Conservation (phyloP, 2,113 vertebrate genomes). For the Silurus glanis region DNA sequence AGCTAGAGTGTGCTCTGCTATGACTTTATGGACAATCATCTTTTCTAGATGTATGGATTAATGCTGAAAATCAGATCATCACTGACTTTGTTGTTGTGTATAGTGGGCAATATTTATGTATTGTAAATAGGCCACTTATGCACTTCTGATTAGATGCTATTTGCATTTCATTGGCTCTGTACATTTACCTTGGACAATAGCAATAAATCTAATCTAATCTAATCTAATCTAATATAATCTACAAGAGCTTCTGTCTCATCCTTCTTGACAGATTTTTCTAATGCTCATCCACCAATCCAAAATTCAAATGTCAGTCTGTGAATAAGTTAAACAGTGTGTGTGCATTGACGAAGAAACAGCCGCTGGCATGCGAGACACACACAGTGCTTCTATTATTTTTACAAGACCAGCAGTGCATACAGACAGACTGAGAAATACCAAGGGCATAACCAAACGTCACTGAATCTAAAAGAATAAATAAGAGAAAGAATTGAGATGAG, state of each 20-base stretch:
- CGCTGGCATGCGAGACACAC: not conserved
- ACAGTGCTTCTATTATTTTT: constrained; percentile 64
- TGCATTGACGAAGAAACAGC: constrained; percentile 5
- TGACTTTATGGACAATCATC: not conserved
- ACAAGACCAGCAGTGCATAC: constrained; percentile 45
- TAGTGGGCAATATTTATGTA: too few relatives aligned
- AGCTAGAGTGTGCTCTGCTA: not conserved
- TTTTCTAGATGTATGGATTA: not conserved
- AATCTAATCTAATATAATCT: too few relatives aligned
- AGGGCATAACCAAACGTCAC: constrained; percentile 53
- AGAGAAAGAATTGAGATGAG: not conserved
- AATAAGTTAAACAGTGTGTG: constrained; percentile 5
- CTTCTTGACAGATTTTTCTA: not conserved
- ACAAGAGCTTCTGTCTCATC: constrained; percentile 4
- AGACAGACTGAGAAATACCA: constrained; percentile 70
- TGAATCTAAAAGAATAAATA: constrained; percentile 22
- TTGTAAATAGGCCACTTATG: too few relatives aligned
- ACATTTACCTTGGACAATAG: too few relatives aligned
- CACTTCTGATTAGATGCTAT: too few relatives aligned
- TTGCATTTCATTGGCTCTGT: too few relatives aligned
- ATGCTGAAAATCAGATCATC: not conserved
- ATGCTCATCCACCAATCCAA: not conserved
- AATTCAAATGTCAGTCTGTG: constrained; percentile 16
- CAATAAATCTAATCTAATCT: too few relatives aligned
- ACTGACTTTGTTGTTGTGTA: not conserved